Conservation (phyloP, 1,140 invertebrate genomes). For the Heliconius hermathena region DNA sequence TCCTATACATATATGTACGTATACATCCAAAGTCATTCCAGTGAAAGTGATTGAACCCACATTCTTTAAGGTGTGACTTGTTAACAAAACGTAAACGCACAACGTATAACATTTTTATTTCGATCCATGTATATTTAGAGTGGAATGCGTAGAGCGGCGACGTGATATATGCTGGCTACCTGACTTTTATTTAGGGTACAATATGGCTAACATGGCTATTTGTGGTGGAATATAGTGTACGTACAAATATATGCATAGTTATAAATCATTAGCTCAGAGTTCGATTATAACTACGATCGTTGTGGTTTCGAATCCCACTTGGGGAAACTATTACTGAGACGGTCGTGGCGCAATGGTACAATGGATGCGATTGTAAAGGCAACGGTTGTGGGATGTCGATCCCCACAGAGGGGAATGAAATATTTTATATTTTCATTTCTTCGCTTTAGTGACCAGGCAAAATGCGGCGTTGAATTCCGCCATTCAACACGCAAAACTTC, state of each 20-base stretch:
- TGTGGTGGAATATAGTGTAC: neutral
- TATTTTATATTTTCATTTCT: neutral
- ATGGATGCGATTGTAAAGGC: neutral
- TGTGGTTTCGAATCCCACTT: neutral
- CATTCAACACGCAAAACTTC: too few species aligned
- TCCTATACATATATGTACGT: too few species aligned
- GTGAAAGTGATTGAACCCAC: neutral
- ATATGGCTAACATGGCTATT: constrained; percentile 26
- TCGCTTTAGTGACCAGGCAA: too few species aligned
- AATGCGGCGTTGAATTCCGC: too few species aligned
- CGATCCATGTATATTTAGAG: constrained; percentile 46
- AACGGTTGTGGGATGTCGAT: neutral
- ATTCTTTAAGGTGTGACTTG: neutral
- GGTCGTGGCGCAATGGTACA: neutral
- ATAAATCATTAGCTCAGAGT: neutral
- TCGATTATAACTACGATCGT: neutral
- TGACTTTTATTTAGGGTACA: constrained; percentile 55
- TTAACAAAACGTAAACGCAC: neutral
- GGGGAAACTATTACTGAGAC: neutral
- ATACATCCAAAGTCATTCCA: neutral
- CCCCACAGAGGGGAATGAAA: neutral
- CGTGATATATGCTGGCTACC: constrained; percentile 50
- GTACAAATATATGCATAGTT: neutral
- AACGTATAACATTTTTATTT: constrained; percentile 42
- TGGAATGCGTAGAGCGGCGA: constrained; percentile 48